These are phyloP conservation scores for Philypnodon macrostomus DNA, from an alignment of 2,797 vertebrate genomes.

Conservation along the genomic window DNA sequence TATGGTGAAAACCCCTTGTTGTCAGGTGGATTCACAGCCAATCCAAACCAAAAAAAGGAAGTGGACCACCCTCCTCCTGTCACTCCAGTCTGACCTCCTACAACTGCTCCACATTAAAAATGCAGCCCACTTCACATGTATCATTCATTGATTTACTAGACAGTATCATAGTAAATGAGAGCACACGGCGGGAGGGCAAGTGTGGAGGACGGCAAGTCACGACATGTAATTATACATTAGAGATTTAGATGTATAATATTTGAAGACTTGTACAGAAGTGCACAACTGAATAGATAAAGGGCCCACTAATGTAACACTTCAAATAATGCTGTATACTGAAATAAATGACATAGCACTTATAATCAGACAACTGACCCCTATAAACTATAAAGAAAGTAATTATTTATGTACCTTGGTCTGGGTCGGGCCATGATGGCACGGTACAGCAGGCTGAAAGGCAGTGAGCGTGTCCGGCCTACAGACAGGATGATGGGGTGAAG, in stretches of 20 bases:
- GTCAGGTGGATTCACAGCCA: slow-evolving; percentile 53
- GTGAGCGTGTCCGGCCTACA: slow-evolving; percentile 76
- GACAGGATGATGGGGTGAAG: slow-evolving; percentile 91
- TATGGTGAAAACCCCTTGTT: slow-evolving; percentile 45
- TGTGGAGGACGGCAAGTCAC: slow-evolving; percentile 3
- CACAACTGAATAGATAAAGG: too few species aligned
- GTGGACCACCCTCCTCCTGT: slow-evolving; percentile 10
- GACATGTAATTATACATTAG: background rate
- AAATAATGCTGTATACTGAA: background rate
- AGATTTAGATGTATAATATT: background rate
- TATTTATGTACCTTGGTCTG: slow-evolving; percentile 79
- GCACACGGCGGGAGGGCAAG: slow-evolving; percentile 3
- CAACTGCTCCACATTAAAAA: slow-evolving; percentile 55
- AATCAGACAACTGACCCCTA: background rate
- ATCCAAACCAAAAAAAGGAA: slow-evolving; percentile 26
- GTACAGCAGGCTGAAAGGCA: slow-evolving; percentile 90
- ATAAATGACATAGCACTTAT: background rate
- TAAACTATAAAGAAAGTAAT: background rate
- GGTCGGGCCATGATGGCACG: slow-evolving; percentile 84
- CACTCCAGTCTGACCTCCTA: slow-evolving; percentile 46
- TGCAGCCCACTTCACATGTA: slow-evolving; percentile 59
- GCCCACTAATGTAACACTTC: too few species aligned
- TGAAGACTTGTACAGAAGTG: too few species aligned
- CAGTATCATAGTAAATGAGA: slow-evolving; percentile 12
- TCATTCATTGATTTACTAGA: slow-evolving; percentile 63